Evolutionary conservation across 2,113 vertebrate genomes (phyloP).

Genomic region (Sigmodon hispidus): DNA sequence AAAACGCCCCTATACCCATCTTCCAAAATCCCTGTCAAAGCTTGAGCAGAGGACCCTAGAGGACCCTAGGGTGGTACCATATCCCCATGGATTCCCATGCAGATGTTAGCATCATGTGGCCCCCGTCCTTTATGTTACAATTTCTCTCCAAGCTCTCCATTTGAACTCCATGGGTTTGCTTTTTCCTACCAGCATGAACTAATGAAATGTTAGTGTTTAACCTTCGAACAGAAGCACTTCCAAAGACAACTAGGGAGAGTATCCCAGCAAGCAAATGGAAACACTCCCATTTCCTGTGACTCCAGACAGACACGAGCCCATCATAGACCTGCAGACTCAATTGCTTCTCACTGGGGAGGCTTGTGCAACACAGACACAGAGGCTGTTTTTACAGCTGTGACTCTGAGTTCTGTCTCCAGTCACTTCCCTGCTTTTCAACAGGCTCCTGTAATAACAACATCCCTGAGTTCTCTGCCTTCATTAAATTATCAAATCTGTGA

Average conservation of each 20-base stretch:
- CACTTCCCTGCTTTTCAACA: background rate
- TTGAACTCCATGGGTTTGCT: background rate
- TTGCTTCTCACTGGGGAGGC: background rate
- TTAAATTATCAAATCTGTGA: background rate
- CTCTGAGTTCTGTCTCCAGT: background rate
- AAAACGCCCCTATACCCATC: background rate
- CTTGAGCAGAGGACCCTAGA: rapidly evolving
- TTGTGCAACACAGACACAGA: background rate
- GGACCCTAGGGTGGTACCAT: no score
- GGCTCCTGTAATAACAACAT: background rate
- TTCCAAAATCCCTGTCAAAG: no score
- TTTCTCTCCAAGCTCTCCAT: background rate
- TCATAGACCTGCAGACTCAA: background rate
- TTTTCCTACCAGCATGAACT: background rate
- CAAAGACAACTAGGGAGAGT: background rate
- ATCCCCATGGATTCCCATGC: background rate
- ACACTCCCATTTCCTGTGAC: background rate
- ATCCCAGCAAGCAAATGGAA: background rate
- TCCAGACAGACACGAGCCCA: background rate
- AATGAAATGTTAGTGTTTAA: background rate
- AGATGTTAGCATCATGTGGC: rapidly evolving
- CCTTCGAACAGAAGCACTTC: background rate
- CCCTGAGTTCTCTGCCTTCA: background rate
- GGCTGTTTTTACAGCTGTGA: background rate
- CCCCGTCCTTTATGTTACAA: background rate